Evolutionary conservation across 1,140 invertebrate species (phyloP).

Genomic region (Diprion similis): DNA sequence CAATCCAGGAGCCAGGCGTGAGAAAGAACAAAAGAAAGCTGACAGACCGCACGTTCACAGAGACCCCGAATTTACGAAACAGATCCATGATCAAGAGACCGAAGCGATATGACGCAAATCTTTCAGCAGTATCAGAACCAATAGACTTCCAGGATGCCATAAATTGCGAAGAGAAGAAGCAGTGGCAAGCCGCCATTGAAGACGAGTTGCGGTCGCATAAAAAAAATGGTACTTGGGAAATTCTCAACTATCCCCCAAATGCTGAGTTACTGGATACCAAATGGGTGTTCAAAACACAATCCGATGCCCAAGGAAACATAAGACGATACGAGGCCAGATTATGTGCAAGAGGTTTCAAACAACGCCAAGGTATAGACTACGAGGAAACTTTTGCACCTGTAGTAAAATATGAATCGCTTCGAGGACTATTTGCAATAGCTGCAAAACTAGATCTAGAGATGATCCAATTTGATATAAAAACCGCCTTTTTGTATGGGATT

Average conservation of each 20-base stretch:
- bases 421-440: constrained; percentile 23
- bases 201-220: neutral
- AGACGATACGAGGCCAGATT: constrained; percentile 24
- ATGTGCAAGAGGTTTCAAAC: constrained; percentile 34
- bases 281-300: constrained; percentile 22
- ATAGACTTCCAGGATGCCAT: neutral
- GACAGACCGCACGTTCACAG: neutral
- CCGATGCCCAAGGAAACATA: neutral
- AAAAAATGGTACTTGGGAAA: constrained; percentile 38
- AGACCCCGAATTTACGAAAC: neutral
- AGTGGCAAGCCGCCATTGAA: neutral
- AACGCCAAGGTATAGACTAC: constrained; percentile 38
- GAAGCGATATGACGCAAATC: neutral
- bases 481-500: constrained; percentile 25
- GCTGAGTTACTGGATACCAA: constrained; percentile 18
- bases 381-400: constrained; percentile 37
- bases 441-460: neutral
- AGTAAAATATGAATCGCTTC: constrained; percentile 21
- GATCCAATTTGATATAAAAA: constrained; percentile 26
- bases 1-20: too few species aligned
- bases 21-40: too few species aligned
- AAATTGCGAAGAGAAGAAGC: neutral
- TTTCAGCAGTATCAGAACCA: neutral
- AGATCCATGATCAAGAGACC: neutral
- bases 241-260: constrained; percentile 28